Evolutionary conservation across 2,797 vertebrate species (phyloP).

Genomic region (Malacoctenus gilli): DNA sequence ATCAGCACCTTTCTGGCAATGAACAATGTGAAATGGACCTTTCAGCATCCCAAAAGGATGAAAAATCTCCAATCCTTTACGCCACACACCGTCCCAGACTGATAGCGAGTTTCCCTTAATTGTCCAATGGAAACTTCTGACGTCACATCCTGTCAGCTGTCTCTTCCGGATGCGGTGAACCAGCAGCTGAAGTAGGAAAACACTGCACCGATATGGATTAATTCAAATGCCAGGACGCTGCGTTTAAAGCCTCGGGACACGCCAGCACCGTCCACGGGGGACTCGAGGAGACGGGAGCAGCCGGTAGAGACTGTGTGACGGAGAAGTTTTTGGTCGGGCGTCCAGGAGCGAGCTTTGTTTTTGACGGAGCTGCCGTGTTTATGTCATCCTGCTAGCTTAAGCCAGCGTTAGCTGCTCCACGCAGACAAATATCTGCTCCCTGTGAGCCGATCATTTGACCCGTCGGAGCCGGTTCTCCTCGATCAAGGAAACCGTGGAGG

Average conservation of each 20-base stretch:
- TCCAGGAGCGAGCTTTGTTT: slow-evolving; percentile 27
- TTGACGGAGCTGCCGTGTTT: slow-evolving; percentile 56
- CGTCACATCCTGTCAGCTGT: slow-evolving; percentile 71
- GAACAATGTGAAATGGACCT: too few relatives aligned
- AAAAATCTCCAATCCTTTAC: too few relatives aligned
- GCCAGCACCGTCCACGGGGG: neutral
- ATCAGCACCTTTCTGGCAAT: neutral
- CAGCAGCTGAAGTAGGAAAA: slow-evolving; percentile 62
- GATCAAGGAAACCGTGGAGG: too few relatives aligned
- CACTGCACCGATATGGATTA: slow-evolving; percentile 61
- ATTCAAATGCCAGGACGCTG: slow-evolving; percentile 56
- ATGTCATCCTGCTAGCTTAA: slow-evolving; percentile 69
- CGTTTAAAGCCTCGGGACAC: slow-evolving; percentile 17
- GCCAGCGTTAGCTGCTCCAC: slow-evolving; percentile 62
- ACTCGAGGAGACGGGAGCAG: neutral
- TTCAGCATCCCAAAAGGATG: too few relatives aligned
- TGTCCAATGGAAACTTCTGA: slow-evolving; percentile 45
- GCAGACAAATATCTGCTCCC: slow-evolving; percentile 22
- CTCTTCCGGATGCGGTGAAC: slow-evolving; percentile 81
- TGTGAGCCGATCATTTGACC: neutral
- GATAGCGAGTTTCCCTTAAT: too few relatives aligned
- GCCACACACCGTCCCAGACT: slow-evolving; percentile 14
- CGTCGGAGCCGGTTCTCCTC: too few relatives aligned
- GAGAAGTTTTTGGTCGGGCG: neutral
- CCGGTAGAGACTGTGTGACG: slow-evolving; percentile 2